Conservation (phyloP, 2,797 vertebrate genomes). For the Enteromius thamalakanensis region DNA sequence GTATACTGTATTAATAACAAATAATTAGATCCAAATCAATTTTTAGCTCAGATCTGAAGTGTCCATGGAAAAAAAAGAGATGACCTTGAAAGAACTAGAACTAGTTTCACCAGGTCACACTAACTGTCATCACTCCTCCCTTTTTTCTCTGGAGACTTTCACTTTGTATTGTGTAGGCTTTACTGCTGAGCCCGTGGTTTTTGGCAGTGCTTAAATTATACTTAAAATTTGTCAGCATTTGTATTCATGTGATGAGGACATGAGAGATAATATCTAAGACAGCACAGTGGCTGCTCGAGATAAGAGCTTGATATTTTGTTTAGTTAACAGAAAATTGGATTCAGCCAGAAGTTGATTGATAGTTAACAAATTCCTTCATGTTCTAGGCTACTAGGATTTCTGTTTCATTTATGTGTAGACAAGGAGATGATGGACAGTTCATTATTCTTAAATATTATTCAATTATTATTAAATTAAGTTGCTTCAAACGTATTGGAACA, state of each 20-base stretch:
- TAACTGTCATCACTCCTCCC: constrained; percentile 17
- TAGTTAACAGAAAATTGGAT: constrained; percentile 59
- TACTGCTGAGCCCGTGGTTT: constrained; percentile 39
- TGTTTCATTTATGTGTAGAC: not conserved
- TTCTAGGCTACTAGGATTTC: constrained; percentile 30
- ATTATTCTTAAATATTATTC: not conserved
- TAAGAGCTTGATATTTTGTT: constrained; percentile 21
- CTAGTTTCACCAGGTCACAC: constrained; percentile 48
- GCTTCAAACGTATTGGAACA: not conserved
- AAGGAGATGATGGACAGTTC: not conserved
- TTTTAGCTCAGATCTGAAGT: not conserved
- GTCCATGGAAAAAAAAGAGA: constrained; percentile 1
- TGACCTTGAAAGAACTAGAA: constrained; percentile 40
- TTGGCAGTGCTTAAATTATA: not conserved
- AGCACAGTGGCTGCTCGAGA: not conserved
- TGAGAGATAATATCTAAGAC: constrained; percentile 12
- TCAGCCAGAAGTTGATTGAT: constrained; percentile 71
- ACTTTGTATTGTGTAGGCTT: not conserved
- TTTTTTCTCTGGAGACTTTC: constrained; percentile 27
- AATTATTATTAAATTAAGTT: too few relatives aligned
- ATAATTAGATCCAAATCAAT: not conserved
- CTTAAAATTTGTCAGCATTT: constrained; percentile 33
- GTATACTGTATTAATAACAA: not conserved
- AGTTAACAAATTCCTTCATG: constrained; percentile 72
- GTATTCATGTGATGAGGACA: constrained; percentile 25